phyloP scores from a whole-genome alignment of 2,113 vertebrate genomes.

The Silurus meridionalis region DNA sequence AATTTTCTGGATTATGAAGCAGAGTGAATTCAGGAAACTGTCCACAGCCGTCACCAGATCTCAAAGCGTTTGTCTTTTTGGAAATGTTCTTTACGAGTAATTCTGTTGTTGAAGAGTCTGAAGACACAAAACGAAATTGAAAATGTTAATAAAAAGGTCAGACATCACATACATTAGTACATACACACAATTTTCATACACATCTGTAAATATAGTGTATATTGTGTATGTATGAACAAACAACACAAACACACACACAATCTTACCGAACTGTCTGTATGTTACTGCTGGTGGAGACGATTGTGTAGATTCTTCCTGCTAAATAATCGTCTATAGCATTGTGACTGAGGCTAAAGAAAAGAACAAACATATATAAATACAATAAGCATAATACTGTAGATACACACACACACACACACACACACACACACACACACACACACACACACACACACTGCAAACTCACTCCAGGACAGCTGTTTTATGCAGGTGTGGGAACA shows the following conservation, averaged over 20 bases:
- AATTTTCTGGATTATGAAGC: neutral
- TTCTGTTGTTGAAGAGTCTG: conserved; percentile 44
- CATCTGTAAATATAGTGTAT: neutral
- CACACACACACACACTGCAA: neutral
- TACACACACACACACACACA: neutral
- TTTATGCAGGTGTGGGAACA: conserved; percentile 54
- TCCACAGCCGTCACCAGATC: conserved; percentile 40
- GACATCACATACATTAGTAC: neutral
- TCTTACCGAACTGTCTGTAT: conserved; percentile 51
- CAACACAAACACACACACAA: neutral
- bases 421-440: neutral
- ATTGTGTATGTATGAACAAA: neutral
- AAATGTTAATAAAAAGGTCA: neutral
- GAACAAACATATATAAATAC: neutral
- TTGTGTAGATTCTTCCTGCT: conserved; percentile 39
- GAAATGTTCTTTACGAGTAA: conserved; percentile 22
- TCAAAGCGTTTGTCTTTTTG: conserved; percentile 36
- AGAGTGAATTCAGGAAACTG: neutral
- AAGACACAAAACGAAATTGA: neutral
- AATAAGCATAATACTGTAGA: neutral
- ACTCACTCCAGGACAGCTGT: conserved; percentile 54
- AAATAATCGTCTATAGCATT: conserved; percentile 49
- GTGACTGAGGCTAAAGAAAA: conserved; percentile 47
- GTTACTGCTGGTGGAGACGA: conserved; percentile 32
- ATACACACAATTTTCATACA: neutral